Evolutionary conservation across 2,888 invertebrate species (phyloP), one percentile per base, ranked within the genome.

Genomic region (Crepidodera aurea): DNA sequence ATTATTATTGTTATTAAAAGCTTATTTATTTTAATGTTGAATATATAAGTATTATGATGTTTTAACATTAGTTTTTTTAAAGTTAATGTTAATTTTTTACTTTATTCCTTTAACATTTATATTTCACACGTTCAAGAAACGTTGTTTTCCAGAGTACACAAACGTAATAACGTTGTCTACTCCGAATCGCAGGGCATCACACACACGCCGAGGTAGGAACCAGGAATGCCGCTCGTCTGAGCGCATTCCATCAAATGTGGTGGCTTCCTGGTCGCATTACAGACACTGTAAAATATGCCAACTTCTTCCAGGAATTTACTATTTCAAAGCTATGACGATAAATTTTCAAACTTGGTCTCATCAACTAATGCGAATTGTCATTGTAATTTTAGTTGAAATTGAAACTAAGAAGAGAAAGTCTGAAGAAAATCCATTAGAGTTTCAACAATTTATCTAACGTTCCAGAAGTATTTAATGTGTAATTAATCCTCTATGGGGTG

Each of bases 241-340:
- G 74, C 73, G 71, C 77, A 78, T 79, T 78, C 78, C 77, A 76
- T 77, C 78, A 78, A 76, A 75, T 71, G 75, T 74, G 53, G 57
- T 27, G 72, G 75, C 75, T 77, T 77, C 76, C 77, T 76, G 71
- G 73, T 77, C 71, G 69, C 76, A 76, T 77, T 78, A 77, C 71
- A 66, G 74, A 70, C 71, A 73, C 73, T 70, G 74, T 75, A 68
- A 77, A 78, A 77, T 78, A 78, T 77, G 77, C 75, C 71, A 75
- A 75, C 75, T 76, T 75, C 77, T 78, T 74, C 72, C 72, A 77
- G 75, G 78, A 78, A 79, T 79, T 76, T 75, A 77, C 77, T 74
- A 75, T 73, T 73, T 71, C 71, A 71, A 71, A 62, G 67, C 68
- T 62, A 59, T 64, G 64, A 62, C 67, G 58, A 74, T 71, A 73